Evolutionary conservation across 2,888 invertebrate genomes (phyloP).

Genomic region (Diploptera punctata): DNA sequence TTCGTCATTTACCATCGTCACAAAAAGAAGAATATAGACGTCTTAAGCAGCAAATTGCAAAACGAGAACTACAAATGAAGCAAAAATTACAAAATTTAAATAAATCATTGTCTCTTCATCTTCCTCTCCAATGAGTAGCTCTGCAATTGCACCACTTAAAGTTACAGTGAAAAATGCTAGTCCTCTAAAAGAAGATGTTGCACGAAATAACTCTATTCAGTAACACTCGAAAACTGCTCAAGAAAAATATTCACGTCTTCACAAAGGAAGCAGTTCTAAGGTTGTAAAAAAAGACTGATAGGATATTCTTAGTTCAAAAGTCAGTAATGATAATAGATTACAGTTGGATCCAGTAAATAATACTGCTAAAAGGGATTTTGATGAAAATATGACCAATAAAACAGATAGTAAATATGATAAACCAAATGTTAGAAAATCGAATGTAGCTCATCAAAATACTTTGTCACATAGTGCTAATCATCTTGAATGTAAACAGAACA

Average conservation of each 20-base stretch:
- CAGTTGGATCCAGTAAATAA: no score
- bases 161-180: background rate
- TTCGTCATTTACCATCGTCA: slow-evolving; percentile 54
- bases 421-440: background rate
- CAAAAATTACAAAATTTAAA: background rate
- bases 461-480: background rate
- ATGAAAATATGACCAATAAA: background rate
- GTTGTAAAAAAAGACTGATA: no score
- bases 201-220: background rate
- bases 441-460: background rate
- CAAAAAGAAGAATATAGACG: slow-evolving; percentile 56
- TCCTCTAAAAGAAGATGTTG: background rate
- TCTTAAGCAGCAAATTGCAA: slow-evolving; percentile 52
- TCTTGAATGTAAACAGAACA: slow-evolving; percentile 42
- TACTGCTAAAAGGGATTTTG: no score
- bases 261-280: background rate
- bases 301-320: no score
- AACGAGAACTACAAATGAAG: background rate
- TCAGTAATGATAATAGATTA: no score
- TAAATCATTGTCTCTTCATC: background rate
- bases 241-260: background rate
- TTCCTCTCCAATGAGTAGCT: background rate
- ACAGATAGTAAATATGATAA: background rate
- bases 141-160: background rate
- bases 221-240: background rate